Conservation (phyloP, 1,140 invertebrate genomes). For the Bombus sylvicola region DNA sequence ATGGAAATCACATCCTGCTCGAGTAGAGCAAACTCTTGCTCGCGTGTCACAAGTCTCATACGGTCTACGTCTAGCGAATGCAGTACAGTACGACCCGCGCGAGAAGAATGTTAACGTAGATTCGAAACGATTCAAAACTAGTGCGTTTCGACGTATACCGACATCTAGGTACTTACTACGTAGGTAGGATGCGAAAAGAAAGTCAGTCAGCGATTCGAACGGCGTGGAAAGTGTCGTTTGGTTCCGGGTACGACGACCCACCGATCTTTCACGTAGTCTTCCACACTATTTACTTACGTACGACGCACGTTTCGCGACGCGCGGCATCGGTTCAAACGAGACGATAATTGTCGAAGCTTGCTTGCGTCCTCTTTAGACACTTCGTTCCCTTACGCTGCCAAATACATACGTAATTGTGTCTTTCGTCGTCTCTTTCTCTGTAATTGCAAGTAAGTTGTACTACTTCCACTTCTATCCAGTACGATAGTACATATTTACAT, state of each 20-base stretch:
- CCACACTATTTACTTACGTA: no score
- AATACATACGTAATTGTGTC: no score
- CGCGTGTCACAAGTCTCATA: not conserved
- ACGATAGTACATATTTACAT: no score
- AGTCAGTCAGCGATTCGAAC: constrained; percentile 32
- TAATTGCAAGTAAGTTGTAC: not conserved
- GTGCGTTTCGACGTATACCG: not conserved
- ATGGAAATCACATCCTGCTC: constrained; percentile 43
- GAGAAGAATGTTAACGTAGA: constrained; percentile 35
- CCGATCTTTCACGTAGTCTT: not conserved
- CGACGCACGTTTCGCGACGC: no score
- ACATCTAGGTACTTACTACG: constrained; percentile 34
- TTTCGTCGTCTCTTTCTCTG: no score
- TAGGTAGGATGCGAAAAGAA: constrained; percentile 20
- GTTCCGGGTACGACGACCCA: constrained; percentile 61
- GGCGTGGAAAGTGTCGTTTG: constrained; percentile 41
- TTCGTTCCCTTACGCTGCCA: no score
- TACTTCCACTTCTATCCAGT: not conserved
- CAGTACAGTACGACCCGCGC: not conserved
- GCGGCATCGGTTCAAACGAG: no score
- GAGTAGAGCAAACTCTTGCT: not conserved
- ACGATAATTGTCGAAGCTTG: no score
- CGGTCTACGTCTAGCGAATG: not conserved
- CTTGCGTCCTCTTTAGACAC: no score
- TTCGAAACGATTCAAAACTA: not conserved